Evolutionary conservation across 1,140 invertebrate genomes (phyloP).

Genomic region (Hycleus phaleratus): DNA sequence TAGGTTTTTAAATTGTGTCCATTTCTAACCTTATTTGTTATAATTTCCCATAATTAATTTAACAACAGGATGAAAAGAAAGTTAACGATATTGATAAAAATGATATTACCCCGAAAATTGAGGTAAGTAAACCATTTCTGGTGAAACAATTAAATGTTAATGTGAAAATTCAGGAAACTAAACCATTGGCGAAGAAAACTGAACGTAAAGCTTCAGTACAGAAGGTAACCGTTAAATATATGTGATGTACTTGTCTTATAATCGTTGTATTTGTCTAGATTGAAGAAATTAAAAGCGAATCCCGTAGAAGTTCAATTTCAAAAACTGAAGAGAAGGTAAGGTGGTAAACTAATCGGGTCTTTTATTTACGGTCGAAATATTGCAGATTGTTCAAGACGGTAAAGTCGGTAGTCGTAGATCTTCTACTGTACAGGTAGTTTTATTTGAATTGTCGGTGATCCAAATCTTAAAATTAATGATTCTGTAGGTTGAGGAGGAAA

Average conservation of each 20-base stretch:
- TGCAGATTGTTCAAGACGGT: slow-evolving; percentile 34
- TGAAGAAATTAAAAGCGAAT: slow-evolving; percentile 54
- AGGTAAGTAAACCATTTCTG: slow-evolving; percentile 26
- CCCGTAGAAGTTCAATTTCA: slow-evolving; percentile 54
- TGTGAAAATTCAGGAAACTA: slow-evolving; percentile 21
- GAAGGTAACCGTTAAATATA: slow-evolving; percentile 21
- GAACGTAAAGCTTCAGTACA: slow-evolving; percentile 27
- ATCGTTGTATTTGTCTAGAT: slow-evolving; percentile 25
- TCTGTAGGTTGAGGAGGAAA: slow-evolving; percentile 46
- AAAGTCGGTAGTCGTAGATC: slow-evolving; percentile 36
- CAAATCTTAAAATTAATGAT: slow-evolving; percentile 11
- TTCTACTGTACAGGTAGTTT: slow-evolving; percentile 31
- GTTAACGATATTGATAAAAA: slow-evolving; percentile 45
- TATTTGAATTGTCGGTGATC: neutral
- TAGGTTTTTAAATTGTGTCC: neutral
- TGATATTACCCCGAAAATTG: slow-evolving; percentile 33
- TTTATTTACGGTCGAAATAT: neutral
- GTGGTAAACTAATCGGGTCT: neutral
- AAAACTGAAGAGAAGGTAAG: slow-evolving; percentile 42
- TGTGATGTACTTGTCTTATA: slow-evolving; percentile 9
- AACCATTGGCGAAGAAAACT: slow-evolving; percentile 29
- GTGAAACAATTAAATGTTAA: neutral
- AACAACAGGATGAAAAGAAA: slow-evolving; percentile 43
- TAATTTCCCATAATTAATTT: slow-evolving; percentile 6
- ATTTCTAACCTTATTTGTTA: slow-evolving; percentile 1